Evolutionary conservation across 2,888 invertebrate species (phyloP).

Genomic region (Patella ulyssiponensis): DNA sequence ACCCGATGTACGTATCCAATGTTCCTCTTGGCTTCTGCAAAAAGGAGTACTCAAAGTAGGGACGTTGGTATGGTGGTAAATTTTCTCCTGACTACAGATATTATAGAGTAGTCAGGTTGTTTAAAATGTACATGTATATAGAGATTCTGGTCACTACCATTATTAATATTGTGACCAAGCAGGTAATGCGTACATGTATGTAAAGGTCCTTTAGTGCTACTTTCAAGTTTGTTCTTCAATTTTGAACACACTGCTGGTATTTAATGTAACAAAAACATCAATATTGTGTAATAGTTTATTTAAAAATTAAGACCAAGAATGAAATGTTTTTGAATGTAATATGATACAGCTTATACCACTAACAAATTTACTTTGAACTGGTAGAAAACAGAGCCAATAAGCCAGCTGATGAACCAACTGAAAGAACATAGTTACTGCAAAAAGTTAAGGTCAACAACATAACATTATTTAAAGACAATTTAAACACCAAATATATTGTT

Average conservation of each 20-base stretch:
- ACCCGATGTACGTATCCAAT: too few species aligned
- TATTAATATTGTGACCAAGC: too few species aligned
- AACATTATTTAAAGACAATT: neutral
- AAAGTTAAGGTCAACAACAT: slow-evolving; percentile 43
- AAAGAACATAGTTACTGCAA: slow-evolving; percentile 86
- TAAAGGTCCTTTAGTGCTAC: too few species aligned
- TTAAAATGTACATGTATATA: too few species aligned
- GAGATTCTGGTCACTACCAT: too few species aligned
- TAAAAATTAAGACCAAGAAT: neutral
- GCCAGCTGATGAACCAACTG: slow-evolving; percentile 90
- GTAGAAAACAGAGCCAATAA: slow-evolving; percentile 96
- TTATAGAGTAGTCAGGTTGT: too few species aligned
- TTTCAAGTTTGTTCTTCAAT: too few species aligned
- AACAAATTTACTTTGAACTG: slow-evolving; percentile 71
- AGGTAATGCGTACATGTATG: too few species aligned
- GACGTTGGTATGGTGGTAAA: too few species aligned
- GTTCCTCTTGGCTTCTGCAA: too few species aligned
- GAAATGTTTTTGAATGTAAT: neutral
- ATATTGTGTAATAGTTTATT: slow-evolving; percentile 8
- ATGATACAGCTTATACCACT: neutral
- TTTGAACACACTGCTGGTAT: slow-evolving; percentile 14
- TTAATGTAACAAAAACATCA: slow-evolving; percentile 25
- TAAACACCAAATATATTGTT: neutral
- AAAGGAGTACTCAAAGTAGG: too few species aligned
- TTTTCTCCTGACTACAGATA: too few species aligned